These are phyloP conservation scores for Calephelis perditalis DNA, from an alignment of 2,888 invertebrate genomes.

Conservation along the genomic window DNA sequence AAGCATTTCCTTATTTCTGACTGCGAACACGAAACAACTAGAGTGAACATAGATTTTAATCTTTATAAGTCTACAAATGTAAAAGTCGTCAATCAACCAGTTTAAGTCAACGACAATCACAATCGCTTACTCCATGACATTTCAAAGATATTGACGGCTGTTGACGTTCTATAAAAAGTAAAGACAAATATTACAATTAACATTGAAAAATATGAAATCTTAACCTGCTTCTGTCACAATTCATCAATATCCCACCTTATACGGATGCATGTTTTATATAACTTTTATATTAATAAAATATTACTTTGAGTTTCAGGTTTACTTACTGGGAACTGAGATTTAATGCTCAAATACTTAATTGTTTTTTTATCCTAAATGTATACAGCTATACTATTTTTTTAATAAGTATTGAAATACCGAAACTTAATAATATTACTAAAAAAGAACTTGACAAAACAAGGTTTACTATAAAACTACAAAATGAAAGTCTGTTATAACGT, in stretches of 20 bases:
- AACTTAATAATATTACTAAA: no score
- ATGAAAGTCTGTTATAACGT: no score
- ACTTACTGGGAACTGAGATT: no score
- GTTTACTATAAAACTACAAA: no score
- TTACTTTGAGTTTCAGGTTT: no score
- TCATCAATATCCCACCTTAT: constrained; percentile 10
- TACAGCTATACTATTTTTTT: no score
- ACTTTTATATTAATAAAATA: neutral
- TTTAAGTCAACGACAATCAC: constrained; percentile 2
- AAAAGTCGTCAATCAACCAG: constrained; percentile 4
- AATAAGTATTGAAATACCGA: no score
- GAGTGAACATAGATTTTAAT: constrained; percentile 5
- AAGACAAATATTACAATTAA: constrained; percentile 8
- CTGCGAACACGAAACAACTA: neutral
- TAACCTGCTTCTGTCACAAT: constrained; percentile 9
- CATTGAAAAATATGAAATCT: constrained; percentile 5
- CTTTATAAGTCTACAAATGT: constrained; percentile 4
- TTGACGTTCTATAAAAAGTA: constrained; percentile 9
- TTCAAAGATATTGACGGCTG: constrained; percentile 7
- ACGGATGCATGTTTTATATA: constrained; percentile 1
- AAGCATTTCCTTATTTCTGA: constrained; percentile 1
- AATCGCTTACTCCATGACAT: constrained; percentile 6
- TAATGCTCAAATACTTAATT: no score
- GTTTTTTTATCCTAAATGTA: no score
- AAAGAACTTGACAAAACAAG: no score